These are phyloP conservation scores for Sus cebifrons DNA, from an alignment of 2,797 vertebrate genomes.

Conservation along the genomic window DNA sequence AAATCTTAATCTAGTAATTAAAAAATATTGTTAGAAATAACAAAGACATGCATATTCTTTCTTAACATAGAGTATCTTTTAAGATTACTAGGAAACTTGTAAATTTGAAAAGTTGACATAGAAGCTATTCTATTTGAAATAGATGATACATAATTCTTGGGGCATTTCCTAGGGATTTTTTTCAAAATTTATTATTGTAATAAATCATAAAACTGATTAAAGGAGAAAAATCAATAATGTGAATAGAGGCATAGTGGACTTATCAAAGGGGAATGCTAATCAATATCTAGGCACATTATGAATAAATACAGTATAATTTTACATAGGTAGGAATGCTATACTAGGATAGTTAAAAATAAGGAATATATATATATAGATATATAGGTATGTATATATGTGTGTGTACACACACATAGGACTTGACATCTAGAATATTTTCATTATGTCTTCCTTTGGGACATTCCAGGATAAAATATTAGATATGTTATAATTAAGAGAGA, in stretches of 20 bases:
- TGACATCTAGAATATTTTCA: not conserved
- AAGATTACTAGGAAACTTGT: not conserved
- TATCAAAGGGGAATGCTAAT: not conserved
- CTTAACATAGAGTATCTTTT: not conserved
- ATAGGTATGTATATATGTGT: no score
- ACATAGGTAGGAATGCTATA: not conserved
- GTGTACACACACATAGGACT: not conserved
- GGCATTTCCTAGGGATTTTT: not conserved
- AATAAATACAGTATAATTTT: not conserved
- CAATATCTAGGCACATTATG: not conserved
- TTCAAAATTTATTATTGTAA: not conserved
- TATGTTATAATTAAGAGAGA: not conserved
- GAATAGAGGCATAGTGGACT: not conserved
- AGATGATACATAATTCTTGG: not conserved
- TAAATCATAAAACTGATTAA: not conserved
- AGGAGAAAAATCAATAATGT: not conserved
- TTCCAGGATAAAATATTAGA: not conserved
- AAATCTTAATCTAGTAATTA: not conserved
- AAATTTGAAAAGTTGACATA: not conserved
- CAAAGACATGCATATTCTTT: not conserved
- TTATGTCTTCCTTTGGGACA: not conserved
- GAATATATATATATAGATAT: not conserved
- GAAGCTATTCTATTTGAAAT: not conserved
- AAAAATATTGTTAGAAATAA: not conserved
- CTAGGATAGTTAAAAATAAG: slow-evolving; percentile 1